phyloP scores from a whole-genome alignment of 2,113 vertebrate species.

The Chloebia gouldiae region DNA sequence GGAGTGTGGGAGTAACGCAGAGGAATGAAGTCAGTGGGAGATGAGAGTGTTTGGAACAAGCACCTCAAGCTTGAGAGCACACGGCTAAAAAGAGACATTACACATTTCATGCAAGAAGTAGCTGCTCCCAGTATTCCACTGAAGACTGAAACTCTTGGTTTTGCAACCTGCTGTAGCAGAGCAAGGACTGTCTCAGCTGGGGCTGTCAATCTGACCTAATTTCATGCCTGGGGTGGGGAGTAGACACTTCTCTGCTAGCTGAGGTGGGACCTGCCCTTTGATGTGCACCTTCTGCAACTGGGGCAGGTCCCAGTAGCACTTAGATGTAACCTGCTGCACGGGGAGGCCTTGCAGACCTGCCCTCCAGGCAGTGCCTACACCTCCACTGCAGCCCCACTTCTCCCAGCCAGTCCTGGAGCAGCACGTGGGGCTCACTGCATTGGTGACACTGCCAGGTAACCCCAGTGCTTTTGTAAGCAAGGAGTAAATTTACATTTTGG shows the following conservation, averaged over 20 bases:
- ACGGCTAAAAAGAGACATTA: neutral
- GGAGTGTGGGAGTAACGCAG: conserved; percentile 34
- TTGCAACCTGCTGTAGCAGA: neutral
- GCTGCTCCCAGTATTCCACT: neutral
- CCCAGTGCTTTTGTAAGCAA: neutral
- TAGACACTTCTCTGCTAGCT: neutral
- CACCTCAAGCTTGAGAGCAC: neutral
- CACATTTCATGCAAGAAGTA: neutral
- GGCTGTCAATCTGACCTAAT: neutral
- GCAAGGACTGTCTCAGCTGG: neutral
- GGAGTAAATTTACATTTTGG: neutral
- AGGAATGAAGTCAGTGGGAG: conserved; percentile 44
- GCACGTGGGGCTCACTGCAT: accelerated
- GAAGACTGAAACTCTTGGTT: neutral
- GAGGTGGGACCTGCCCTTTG: neutral
- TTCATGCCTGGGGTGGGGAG: neutral
- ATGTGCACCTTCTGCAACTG: neutral
- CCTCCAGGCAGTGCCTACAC: neutral
- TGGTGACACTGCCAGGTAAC: neutral
- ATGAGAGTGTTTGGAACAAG: conserved; percentile 36
- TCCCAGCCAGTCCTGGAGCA: accelerated
- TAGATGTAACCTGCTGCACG: accelerated
- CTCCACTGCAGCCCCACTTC: neutral
- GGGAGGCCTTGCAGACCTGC: neutral
- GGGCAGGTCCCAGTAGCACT: neutral